phyloP scores from a whole-genome alignment of 37 sponge, comb jelly and placozoan species.

The Ephydatia muelleri region DNA sequence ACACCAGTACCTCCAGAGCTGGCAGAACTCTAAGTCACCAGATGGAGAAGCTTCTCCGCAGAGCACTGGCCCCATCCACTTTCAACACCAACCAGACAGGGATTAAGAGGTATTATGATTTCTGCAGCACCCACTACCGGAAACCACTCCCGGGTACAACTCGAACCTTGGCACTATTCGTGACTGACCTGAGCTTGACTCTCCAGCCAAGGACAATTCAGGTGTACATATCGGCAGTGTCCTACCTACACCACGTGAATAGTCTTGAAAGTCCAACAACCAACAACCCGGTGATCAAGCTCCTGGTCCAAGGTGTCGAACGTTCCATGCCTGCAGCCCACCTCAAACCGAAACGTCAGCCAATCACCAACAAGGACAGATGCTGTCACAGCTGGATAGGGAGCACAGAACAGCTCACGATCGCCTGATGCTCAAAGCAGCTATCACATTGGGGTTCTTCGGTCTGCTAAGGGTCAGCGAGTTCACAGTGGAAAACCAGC shows the following conservation, averaged over 20 bases:
- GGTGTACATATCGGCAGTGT: constrained; percentile 20
- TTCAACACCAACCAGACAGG: constrained; percentile 15
- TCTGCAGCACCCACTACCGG: constrained; percentile 21
- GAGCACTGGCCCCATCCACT: constrained; percentile 17
- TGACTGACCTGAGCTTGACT: background rate
- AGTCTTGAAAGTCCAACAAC: constrained; percentile 2
- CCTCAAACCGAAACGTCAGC: too few species aligned
- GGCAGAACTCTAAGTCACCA: background rate
- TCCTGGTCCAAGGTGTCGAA: constrained; percentile 7
- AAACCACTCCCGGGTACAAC: background rate
- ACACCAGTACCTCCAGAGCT: constrained; percentile 3
- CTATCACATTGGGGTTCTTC: constrained; percentile 5
- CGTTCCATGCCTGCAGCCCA: background rate
- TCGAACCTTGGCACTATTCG: too few species aligned
- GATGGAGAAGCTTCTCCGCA: background rate
- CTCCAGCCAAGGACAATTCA: constrained; percentile 19
- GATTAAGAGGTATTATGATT: background rate
- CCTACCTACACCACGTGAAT: background rate
- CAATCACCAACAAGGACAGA: too few species aligned
- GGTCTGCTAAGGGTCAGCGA: constrained; percentile 11
- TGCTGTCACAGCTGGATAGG: too few species aligned
- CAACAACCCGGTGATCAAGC: background rate
- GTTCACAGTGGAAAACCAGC: background rate
- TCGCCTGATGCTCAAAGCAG: constrained; percentile 9
- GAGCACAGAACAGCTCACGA: background rate